Base-by-base conservation (phyloP, 2,888 invertebrate genomes). In the Brassicogethes aeneus region DNA sequence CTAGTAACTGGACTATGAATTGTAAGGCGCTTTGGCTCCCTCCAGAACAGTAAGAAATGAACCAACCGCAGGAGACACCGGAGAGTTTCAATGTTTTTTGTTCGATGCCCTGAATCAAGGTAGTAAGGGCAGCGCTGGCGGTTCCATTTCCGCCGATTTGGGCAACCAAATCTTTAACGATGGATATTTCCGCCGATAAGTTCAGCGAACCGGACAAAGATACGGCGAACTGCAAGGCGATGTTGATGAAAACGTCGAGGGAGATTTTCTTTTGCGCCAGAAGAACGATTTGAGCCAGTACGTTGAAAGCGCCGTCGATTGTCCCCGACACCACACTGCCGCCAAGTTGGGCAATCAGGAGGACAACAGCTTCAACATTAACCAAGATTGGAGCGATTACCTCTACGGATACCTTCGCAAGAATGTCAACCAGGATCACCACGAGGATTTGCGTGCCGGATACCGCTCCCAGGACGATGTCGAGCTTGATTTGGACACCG, bases 391-490 rank as follows among this genome's bases (percentile, higher is more conserved):
- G 32, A 13, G 32, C 14, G 12, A 32, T 7, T 32, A 32, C 10
- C 3, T 32, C 32, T 10, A 32, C 12, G 5, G 8, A 7, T 8
- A 8, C 14, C 13, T 32, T 32, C 3, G 3, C 14, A 5, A 12
- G 5, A 13, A 32, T 12, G 12, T 3, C 10, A 32, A 32, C 32
- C 32, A 32, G 10, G 23, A 23, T 23, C 10, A 10, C 5, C 5
- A 48, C 41, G 1, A 54, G 32, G 3, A 46, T 17, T 39, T 50
- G 45, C 3, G 51, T 14, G 2, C 51, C 53, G 16, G 43, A 43
- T 3, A 34, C 15, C 7, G 50, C 41, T 15, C 36, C 42, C 3
- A 54, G 38, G 2, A 53, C 3, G 2, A 52, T 3, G 3, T 33
- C 16, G 5, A 53, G 17, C 15, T 55, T 42, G 2, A 55, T 33